Evolutionary conservation across 2,113 vertebrate genomes (phyloP), one percentile per base, ranked within the genome.

Genomic region (Sceloporus undulatus): DNA sequence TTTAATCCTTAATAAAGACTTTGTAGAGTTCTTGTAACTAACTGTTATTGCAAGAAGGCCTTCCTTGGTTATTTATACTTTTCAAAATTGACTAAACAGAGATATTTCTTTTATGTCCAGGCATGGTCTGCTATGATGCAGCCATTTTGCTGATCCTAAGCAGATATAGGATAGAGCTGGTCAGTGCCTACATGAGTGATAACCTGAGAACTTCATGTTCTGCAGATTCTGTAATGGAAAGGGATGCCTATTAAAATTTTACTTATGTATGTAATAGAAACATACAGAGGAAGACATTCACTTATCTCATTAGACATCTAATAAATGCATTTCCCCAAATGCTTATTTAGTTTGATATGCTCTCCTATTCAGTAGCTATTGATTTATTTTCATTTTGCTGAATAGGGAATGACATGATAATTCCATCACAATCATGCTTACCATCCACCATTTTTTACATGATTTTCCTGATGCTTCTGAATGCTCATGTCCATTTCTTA

Each of bases 11-110:
- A 88, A 91, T 94, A 89, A 90, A 86, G 87, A 93, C 89, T 88
- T 87, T 89, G 90, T 91, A 62, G 16, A 87, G 91, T 96, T 95
- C 95, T 92, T 94, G 90, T 95, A 94, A 92, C 92, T 87, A 77
- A 14, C 25, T 70, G 88, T 29, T 73, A 73, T 10, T 14, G 10
- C 14, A 89, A 90, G 65, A 90, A 89, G 90, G 88, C 76, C 65
- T 85, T 85, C 48, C 88, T 90, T 52, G 8, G 38, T 89, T 92
- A 62, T 92, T 85, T 89, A 66, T 29, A 52, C 75, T 13, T 71
- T 85, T 91, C 27, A 66, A 81, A 83, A 27, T 25, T 90, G 82
- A 73, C 85, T 56, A 52, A 27, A 71, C 73, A 79, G 52, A 84
- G 1, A 48, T n/a, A 73, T 9, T 73, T n/a, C 27, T n/a, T 73